These are phyloP conservation scores for Mystacornis crossleyi DNA, from an alignment of 2,113 vertebrate genomes.

Conservation along the genomic window DNA sequence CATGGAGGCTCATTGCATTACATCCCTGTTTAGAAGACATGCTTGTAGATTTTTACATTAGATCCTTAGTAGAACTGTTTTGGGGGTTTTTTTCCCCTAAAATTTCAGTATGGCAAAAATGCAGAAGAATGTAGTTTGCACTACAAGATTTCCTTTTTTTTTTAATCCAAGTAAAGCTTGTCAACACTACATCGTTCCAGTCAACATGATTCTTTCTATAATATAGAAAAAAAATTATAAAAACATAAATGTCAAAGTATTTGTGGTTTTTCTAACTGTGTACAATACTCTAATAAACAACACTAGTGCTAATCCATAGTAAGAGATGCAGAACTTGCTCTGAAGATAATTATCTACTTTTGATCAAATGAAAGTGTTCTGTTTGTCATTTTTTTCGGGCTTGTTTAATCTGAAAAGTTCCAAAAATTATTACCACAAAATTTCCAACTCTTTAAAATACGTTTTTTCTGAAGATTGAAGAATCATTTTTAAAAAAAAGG, in stretches of 20 bases:
- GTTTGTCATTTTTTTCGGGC: background rate
- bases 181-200: background rate
- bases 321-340: background rate
- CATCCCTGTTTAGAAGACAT: background rate
- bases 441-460: background rate
- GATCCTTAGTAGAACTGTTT: background rate
- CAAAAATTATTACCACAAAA: background rate
- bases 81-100: background rate
- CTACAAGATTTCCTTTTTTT: background rate
- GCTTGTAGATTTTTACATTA: background rate
- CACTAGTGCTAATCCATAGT: background rate
- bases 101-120: background rate
- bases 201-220: background rate
- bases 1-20: background rate
- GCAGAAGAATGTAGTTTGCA: background rate
- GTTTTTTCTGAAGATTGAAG: background rate
- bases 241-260: background rate
- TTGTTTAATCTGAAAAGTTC: background rate
- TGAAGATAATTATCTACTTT: background rate
- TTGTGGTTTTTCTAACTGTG: background rate
- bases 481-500: background rate
- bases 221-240: background rate
- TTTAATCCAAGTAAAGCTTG: background rate
- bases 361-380: background rate
- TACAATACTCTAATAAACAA: background rate